These are phyloP conservation scores for Chiloscyllium punctatum DNA, from an alignment of 2,797 vertebrate species.

Conservation along the genomic window DNA sequence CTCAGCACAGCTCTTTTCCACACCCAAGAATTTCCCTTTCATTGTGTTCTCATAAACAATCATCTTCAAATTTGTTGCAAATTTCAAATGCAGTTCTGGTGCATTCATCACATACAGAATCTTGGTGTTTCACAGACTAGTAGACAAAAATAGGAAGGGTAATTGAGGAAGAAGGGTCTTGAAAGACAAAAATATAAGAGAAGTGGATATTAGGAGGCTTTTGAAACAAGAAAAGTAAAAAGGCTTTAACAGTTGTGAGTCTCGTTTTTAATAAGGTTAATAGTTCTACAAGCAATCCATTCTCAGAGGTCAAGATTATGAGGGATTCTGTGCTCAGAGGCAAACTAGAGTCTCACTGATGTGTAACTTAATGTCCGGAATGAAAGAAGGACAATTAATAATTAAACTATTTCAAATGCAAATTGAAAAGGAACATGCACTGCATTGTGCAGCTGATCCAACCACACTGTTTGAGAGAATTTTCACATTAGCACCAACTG, in stretches of 20 bases:
- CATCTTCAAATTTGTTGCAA: neutral
- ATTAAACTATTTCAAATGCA: conserved; percentile 34
- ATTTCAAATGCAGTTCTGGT: neutral
- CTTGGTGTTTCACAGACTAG: neutral
- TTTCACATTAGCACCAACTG: neutral
- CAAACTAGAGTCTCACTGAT: neutral
- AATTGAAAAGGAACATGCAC: neutral
- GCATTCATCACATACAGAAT: neutral
- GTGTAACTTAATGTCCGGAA: neutral
- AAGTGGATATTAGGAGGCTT: neutral
- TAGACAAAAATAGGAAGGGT: neutral
- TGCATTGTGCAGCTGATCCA: neutral
- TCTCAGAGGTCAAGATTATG: neutral
- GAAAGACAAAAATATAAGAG: neutral
- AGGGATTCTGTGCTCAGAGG: neutral
- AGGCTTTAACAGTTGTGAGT: neutral
- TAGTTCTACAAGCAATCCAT: neutral
- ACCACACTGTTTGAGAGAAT: neutral
- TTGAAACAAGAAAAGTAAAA: neutral
- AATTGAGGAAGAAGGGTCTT: neutral
- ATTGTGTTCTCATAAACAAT: neutral
- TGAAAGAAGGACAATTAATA: neutral
- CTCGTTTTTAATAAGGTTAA: neutral
- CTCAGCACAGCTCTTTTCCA: neutral
- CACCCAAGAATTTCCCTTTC: neutral